Percentiles rank a stretch among this genome's conserved stretches.
Conservation (phyloP, 2,888 invertebrate species). For the Tenthredo scrophulariae region DNA sequence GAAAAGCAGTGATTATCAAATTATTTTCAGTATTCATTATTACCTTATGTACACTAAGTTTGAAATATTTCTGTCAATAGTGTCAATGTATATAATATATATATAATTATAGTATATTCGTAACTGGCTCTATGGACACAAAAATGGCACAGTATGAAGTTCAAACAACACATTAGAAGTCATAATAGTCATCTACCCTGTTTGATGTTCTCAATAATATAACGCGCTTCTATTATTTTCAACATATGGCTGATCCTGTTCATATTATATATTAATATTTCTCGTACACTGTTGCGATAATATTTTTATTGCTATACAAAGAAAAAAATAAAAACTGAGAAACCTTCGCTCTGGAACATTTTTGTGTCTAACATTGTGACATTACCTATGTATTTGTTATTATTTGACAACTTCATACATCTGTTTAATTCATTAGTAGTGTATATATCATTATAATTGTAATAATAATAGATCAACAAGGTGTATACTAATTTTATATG, state of each 20-base stretch:
- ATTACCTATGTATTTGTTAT: background rate
- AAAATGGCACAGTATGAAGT: conserved; percentile 33
- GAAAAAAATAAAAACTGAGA: background rate
- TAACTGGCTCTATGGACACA: conserved; percentile 48
- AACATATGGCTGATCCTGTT: background rate
- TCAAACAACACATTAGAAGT: background rate
- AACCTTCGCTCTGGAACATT: conserved; percentile 23
- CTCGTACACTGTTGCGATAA: background rate
- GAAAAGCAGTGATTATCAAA: conserved; percentile 45
- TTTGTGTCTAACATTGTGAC: conserved; percentile 31
- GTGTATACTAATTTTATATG: conserved; percentile 43
- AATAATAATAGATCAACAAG: conserved; percentile 40
- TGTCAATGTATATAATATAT: conserved; percentile 33
- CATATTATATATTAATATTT: conserved; percentile 7
- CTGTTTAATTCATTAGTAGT: conserved; percentile 14
- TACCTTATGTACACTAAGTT: conserved; percentile 46
- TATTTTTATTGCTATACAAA: conserved; percentile 32
- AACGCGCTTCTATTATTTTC: background rate
- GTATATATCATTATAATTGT: conserved; percentile 19
- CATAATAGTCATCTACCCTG: background rate
- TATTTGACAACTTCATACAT: conserved; percentile 29
- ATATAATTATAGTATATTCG: conserved; percentile 35
- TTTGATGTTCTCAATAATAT: conserved; percentile 1
- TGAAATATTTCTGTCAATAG: conserved; percentile 46
- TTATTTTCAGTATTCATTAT: conserved; percentile 40